Conservation (phyloP, 1,140 invertebrate genomes). For the Cydia fagiglandana region DNA sequence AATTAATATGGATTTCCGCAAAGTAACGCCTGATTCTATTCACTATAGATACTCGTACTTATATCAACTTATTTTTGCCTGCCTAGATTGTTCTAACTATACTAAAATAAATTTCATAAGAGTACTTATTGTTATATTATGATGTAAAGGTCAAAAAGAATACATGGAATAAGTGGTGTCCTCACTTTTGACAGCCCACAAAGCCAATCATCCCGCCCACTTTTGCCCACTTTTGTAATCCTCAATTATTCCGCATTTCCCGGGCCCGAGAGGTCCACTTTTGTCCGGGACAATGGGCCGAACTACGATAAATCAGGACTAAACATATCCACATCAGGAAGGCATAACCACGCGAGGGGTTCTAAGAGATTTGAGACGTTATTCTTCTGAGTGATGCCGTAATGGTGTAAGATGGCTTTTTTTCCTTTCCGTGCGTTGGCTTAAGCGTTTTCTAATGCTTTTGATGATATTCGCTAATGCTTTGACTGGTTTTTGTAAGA, state of each 20-base stretch:
- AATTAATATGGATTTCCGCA: too few species aligned
- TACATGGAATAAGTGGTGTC: constrained; percentile 7
- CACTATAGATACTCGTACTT: too few species aligned
- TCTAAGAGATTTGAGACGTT: background rate
- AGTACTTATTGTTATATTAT: background rate
- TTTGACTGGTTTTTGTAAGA: constrained; percentile 17
- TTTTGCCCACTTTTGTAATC: constrained; percentile 29
- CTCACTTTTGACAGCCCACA: constrained; percentile 17
- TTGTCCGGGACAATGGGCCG: constrained; percentile 24
- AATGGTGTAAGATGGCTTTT: constrained; percentile 29
- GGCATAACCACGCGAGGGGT: background rate
- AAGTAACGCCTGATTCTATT: too few species aligned
- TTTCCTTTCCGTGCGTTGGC: background rate
- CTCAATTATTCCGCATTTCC: constrained; percentile 30
- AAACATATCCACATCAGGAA: background rate
- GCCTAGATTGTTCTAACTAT: too few species aligned
- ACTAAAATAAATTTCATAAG: too few species aligned
- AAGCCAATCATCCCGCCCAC: constrained; percentile 29
- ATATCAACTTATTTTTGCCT: too few species aligned
- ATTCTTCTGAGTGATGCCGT: background rate
- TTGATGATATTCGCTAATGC: constrained; percentile 9
- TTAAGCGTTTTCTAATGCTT: constrained; percentile 27
- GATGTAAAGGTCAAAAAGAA: background rate
- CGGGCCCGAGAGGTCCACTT: constrained; percentile 26
- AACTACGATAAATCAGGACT: constrained; percentile 30